Base-by-base conservation (phyloP, 2,797 vertebrate species). In the Mormyrops attenuatus region DNA sequence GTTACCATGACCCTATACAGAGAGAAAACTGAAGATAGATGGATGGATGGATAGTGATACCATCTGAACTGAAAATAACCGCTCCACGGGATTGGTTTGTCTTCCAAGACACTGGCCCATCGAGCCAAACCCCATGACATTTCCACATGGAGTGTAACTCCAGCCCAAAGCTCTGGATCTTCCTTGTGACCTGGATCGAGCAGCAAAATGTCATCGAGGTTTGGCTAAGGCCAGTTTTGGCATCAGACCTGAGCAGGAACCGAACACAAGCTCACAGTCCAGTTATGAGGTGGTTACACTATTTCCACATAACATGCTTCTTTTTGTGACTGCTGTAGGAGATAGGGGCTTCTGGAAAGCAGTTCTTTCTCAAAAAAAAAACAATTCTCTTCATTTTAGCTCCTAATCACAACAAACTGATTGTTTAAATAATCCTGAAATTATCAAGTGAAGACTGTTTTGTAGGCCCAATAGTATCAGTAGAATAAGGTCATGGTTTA, bases 391-490 rank as follows among this genome's bases (percentile, higher is more conserved):
- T 38, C 89, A 73, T 90, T 90, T 89, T 89, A 55, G 80, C 88
- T 87, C 88, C 85, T 89, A 90, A 90, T 91, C 77, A 60, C 30
- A 90, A 88, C 60, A 2, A 17, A 88, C 38, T 34, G 44, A 22
- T 49, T 88, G 89, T 89, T 88, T 73, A 55, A 89, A 89, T 88
- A 91, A 89, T 89, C 53, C 34, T n/a, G 22, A 34, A 50, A 89
- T 30, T 89, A 87, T 89, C 88, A 89, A 89, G 80, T 88, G 88
- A n/a, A 53, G 86, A 85, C 63, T 30, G 73, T 53, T 55, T 77
- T 55, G 69, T 60, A 89, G 47, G 20, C n/a, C 44, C 44, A 88
- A 2, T 22, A 88, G n/a, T 22, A 22, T 88, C n/a, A 63, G 5
- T 11, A 38, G 53, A 87, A 60, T 85, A 49, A 85, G 22, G 84